These are phyloP conservation scores for Crocodylus rhombifer DNA, from an alignment of 2,797 vertebrate genomes.

Conservation along the genomic window DNA sequence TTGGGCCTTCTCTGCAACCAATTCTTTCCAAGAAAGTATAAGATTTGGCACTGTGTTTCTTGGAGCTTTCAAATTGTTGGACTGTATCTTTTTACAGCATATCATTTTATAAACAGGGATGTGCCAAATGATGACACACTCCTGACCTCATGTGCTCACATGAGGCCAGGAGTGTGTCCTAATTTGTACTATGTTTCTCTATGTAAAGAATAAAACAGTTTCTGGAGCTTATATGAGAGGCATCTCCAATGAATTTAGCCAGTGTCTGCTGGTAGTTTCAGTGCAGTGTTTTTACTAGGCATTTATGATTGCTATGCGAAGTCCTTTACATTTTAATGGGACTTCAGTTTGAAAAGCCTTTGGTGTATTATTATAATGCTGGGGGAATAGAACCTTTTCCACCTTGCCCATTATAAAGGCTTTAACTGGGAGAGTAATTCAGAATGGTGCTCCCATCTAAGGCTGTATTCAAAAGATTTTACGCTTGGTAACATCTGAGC, in stretches of 20 bases:
- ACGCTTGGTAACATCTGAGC: constrained; percentile 76
- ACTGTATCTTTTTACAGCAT: background rate
- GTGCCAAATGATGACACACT: background rate
- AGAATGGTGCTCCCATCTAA: constrained; percentile 74
- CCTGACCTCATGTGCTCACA: no score
- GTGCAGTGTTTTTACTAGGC: constrained; percentile 60
- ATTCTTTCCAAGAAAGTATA: background rate
- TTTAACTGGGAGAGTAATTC: constrained; percentile 76
- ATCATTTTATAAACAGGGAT: background rate
- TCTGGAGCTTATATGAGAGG: constrained; percentile 39
- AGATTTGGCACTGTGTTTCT: background rate
- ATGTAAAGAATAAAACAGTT: constrained; percentile 42
- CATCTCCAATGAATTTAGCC: constrained; percentile 38
- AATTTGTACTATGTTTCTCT: background rate
- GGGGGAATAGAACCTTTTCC: constrained; percentile 73
- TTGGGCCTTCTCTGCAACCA: background rate
- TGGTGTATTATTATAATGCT: constrained; percentile 74
- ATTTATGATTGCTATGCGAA: constrained; percentile 73
- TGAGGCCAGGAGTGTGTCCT: no score
- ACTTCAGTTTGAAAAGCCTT: constrained; percentile 78
- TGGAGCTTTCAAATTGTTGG: background rate
- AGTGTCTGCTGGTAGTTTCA: constrained; percentile 35
- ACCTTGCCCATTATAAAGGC: constrained; percentile 60
- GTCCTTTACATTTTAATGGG: constrained; percentile 75
- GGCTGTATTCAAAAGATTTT: constrained; percentile 77